Conservation (phyloP, 2,113 vertebrate species). For the Pachycephala philippinensis region DNA sequence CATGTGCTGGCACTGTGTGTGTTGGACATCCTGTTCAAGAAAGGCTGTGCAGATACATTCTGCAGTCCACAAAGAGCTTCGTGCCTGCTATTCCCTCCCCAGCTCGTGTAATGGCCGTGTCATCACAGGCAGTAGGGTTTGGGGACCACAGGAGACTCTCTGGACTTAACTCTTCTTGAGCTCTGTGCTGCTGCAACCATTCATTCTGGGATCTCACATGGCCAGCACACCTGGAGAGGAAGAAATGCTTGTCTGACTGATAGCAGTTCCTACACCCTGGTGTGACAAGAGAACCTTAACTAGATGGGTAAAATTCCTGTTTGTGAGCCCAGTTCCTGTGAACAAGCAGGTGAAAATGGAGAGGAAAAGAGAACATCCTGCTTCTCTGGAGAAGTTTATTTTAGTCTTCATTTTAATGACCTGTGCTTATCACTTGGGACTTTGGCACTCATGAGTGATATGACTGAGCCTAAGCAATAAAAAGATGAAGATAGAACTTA, state of each 20-base stretch:
- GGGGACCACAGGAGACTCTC: not conserved
- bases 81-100: not conserved
- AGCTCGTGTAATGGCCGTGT: accelerated
- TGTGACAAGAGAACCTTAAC: not conserved
- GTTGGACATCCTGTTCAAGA: not conserved
- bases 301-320: not conserved
- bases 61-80: not conserved
- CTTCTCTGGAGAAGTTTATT: not conserved
- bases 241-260: not conserved
- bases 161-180: not conserved
- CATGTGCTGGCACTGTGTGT: accelerated
- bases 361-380: not conserved
- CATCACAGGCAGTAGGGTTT: not conserved
- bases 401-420: not conserved
- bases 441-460: not conserved
- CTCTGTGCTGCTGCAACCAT: not conserved
- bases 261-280: not conserved
- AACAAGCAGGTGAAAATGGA: not conserved
- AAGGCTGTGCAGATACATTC: not conserved
- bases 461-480: not conserved
- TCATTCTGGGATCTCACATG: not conserved
- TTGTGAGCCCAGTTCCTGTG: not conserved
- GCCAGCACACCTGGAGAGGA: not conserved
- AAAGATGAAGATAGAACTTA: not conserved
- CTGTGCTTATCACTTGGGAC: accelerated